phyloP scores from a whole-genome alignment of 1,140 invertebrate genomes.

The Drosophila aff. region DNA sequence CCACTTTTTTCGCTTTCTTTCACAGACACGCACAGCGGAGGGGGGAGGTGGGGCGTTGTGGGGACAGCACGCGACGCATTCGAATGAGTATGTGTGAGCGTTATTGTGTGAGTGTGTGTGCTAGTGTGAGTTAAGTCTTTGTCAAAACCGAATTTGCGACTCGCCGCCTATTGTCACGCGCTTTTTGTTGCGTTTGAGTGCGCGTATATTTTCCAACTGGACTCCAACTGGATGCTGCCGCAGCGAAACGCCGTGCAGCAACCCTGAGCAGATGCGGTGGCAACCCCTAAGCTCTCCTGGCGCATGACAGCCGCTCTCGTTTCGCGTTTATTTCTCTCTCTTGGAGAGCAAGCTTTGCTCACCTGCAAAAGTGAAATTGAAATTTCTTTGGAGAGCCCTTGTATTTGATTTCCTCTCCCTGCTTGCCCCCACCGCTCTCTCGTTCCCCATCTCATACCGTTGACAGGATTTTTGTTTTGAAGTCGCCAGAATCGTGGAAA shows the following conservation, averaged over 20 bases:
- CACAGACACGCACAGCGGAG: conserved; percentile 58
- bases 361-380: conserved; percentile 79
- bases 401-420: conserved; percentile 26
- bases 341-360: conserved; percentile 33
- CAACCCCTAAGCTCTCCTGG: conserved; percentile 21
- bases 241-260: conserved; percentile 28
- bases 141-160: conserved; percentile 38
- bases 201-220: conserved; percentile 82
- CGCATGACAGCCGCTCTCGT: conserved; percentile 55
- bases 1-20: conserved; percentile 35
- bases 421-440: conserved; percentile 1
- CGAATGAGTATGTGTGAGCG: conserved; percentile 25
- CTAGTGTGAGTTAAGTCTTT: conserved; percentile 27
- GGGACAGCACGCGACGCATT: conserved; percentile 67
- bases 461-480: conserved; percentile 55
- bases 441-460: conserved; percentile 4
- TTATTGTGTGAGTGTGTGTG: conserved; percentile 10
- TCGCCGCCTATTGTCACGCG: conserved; percentile 62
- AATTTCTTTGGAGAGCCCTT: conserved; percentile 69
- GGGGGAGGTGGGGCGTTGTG: conserved; percentile 28
- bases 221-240: conserved; percentile 79
- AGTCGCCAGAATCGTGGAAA: conserved; percentile 12
- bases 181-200: conserved; percentile 74
- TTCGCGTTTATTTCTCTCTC: not conserved
- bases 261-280: conserved; percentile 30